A percentile compares a stretch with the other conserved stretches of the same genome.
phyloP scores from a whole-genome alignment of 2,888 invertebrate genomes.

The Dolichopus griseipennis region DNA sequence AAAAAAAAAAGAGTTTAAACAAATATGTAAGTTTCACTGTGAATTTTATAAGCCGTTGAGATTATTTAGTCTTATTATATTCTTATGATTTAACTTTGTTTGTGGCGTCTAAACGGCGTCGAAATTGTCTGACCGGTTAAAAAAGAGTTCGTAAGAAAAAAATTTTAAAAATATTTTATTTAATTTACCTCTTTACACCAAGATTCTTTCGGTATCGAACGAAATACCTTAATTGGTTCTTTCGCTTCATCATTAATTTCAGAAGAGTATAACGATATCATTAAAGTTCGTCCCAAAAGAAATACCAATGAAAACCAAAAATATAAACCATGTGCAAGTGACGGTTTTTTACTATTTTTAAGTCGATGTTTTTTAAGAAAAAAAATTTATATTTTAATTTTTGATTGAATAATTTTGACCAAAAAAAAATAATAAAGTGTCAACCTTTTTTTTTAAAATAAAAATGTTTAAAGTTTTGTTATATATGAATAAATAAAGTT shows the following conservation, averaged over 20 bases:
- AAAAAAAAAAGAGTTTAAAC: too few relatives aligned
- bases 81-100: conserved; percentile 9
- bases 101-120: too few relatives aligned
- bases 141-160: too few relatives aligned
- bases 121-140: too few relatives aligned
- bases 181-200: conserved; percentile 44
- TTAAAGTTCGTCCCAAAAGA: conserved; percentile 47
- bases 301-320: conserved; percentile 51
- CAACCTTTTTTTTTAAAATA: not conserved
- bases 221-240: conserved; percentile 40
- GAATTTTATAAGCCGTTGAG: too few relatives aligned
- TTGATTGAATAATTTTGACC: not conserved
- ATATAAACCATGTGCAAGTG: conserved; percentile 44
- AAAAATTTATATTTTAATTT: not conserved
- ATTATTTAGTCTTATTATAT: too few relatives aligned
- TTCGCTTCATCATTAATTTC: conserved; percentile 48
- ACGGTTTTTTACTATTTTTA: conserved; percentile 35
- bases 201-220: conserved; percentile 40
- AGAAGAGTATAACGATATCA: conserved; percentile 49
- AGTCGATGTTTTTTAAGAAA: not conserved
- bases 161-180: not conserved
- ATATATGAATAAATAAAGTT: too few relatives aligned
- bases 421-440: not conserved
- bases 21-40: too few relatives aligned
- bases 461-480: not conserved